A percentile compares a stretch with the other conserved stretches of the same genome.
Evolutionary conservation across 2,113 vertebrate species (phyloP).

Genomic region (Brachionichthys hirsutus): DNA sequence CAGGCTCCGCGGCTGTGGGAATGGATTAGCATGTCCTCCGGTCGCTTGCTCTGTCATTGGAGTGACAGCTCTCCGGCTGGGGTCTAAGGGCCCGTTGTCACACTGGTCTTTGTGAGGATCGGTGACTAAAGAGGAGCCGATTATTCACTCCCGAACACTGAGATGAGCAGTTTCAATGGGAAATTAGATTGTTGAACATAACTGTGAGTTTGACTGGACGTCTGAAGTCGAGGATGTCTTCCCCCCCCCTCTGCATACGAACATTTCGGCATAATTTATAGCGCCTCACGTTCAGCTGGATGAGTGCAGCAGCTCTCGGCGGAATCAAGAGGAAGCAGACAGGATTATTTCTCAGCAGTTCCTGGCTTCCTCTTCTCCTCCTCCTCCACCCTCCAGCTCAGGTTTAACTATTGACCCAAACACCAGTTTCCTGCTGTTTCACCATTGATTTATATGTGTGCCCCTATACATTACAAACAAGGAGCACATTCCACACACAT

Average conservation of each 20-base stretch:
- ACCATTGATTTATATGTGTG: slow-evolving; percentile 49
- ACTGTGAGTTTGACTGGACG: no score
- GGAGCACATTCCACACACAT: slow-evolving; percentile 23
- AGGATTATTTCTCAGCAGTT: slow-evolving; percentile 37
- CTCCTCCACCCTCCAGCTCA: no score
- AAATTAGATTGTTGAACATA: neutral
- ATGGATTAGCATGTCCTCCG: slow-evolving; percentile 63
- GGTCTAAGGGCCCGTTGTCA: slow-evolving; percentile 59
- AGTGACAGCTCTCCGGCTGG: slow-evolving; percentile 57
- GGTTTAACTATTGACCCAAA: slow-evolving; percentile 54
- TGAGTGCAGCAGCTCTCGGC: slow-evolving; percentile 35
- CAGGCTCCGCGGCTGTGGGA: slow-evolving; percentile 58
- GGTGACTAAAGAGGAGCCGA: slow-evolving; percentile 22
- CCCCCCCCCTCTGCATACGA: neutral
- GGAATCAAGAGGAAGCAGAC: slow-evolving; percentile 48
- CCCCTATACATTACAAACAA: slow-evolving; percentile 43
- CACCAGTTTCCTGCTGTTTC: slow-evolving; percentile 51
- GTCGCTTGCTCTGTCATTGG: slow-evolving; percentile 49
- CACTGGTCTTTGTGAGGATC: slow-evolving; percentile 45
- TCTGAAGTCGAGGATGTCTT: no score
- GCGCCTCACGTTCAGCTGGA: slow-evolving; percentile 5
- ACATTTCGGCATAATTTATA: slow-evolving; percentile 31
- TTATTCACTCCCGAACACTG: slow-evolving; percentile 15
- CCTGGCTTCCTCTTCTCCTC: slow-evolving; percentile 13
- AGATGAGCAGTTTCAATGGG: slow-evolving; percentile 1